Conservation (phyloP, 2,113 vertebrate genomes). For the Archocentrus centrarchus region DNA sequence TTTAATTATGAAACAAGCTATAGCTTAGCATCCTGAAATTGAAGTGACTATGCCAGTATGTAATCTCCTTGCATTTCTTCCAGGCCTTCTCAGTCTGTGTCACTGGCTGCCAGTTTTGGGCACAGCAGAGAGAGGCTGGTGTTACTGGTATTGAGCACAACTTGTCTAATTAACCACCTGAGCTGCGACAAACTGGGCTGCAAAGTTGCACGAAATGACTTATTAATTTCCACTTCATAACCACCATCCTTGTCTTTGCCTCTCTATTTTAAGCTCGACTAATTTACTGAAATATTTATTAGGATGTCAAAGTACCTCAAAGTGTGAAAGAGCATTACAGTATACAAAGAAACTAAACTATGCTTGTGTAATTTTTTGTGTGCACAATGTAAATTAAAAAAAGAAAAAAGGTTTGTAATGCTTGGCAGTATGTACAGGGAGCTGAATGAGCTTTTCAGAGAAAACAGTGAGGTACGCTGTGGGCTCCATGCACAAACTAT, state of each 20-base stretch:
- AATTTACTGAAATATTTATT: neutral
- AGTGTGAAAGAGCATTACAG: neutral
- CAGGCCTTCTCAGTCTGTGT: neutral
- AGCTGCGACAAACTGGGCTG: constrained; percentile 3
- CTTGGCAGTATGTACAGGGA: neutral
- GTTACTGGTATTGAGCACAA: constrained; percentile 2
- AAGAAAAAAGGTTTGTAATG: no score
- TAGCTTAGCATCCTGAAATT: neutral
- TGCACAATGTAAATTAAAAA: neutral
- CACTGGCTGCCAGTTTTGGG: constrained; percentile 22
- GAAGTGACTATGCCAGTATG: constrained; percentile 9
- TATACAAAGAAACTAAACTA: neutral
- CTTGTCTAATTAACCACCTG: constrained; percentile 57
- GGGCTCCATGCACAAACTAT: neutral
- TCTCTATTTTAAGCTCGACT: neutral
- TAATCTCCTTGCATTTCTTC: constrained; percentile 19
- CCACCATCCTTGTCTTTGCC: neutral
- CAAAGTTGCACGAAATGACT: neutral
- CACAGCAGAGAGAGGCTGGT: constrained; percentile 12
- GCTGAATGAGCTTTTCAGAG: neutral
- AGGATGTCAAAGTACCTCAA: neutral
- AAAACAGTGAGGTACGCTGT: neutral
- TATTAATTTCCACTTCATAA: neutral
- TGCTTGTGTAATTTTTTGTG: no score
- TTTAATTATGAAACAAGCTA: neutral